Evolutionary conservation across 2,113 vertebrate genomes (phyloP), one percentile per base, ranked within the genome.

Genomic region (Notechis scutatus): DNA sequence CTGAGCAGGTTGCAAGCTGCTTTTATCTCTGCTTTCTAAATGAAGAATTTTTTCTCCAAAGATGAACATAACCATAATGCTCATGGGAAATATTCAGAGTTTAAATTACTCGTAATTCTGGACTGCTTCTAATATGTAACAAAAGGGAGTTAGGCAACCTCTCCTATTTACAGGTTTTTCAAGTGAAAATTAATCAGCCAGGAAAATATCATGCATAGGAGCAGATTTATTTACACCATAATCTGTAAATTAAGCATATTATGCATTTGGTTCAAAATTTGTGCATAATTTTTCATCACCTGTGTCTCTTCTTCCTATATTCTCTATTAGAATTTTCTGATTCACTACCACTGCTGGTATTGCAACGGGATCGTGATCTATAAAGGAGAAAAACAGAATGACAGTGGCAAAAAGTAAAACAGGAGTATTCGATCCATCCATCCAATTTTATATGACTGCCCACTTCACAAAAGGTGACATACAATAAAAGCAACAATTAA

Each of bases 331-430:
- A 99, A 95, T 98, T 98, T 97, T 99, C 98, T 0, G 98, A 99
- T 92, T 99, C 98, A 87, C 98, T 99, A 47, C 98, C 98, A 81
- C 98, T 99, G 96, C 98, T 99, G 90, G 98, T 98, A 96, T 98
- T 98, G 96, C 98, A 98, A 92, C 98, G 98, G 91, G 98, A 99
- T 69, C 98, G 97, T 6, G 98, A 98, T 93, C 98, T 99, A 93
- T 4, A 95, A 91, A 91, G 10, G 23, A 95, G 59, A 94, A 89
- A 88, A 1, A 50, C 74, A 85, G 15, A 24, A 45, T 7, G 92
- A 59, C 59, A 42, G 1, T 0, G 29, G 89, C 89, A 90, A 64
- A 26, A 61, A 56, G 9, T 81, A 81, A 81, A 81, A 1, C 34
- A 39, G 7, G 15, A 20, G 5, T 74, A 39, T 39, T 20, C n/a